Evolutionary conservation across 30 jellyfish, hydroid and myxozoan genomes (phyloP), one percentile per base, ranked within the genome.

Genomic region (Aurelia aurita complex sp. Pacific): DNA sequence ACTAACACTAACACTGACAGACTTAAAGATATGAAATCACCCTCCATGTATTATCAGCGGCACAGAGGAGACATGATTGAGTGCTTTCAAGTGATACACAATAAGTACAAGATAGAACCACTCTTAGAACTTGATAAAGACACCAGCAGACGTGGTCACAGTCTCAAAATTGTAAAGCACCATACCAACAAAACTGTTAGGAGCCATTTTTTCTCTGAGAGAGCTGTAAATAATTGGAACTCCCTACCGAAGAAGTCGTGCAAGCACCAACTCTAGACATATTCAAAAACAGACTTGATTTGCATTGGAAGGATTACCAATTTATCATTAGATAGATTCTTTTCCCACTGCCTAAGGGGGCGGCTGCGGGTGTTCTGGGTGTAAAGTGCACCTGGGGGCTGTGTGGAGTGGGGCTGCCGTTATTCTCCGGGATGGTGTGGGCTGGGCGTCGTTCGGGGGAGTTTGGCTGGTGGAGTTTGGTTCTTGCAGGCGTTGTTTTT

Each of bases 101-200:
- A 73, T 73, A 73, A 42, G 70, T 73, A 73, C 83, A 73, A 73
- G 43, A 34, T 77, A 40, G 75, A 77, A 40, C 73, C 64, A 35
- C 35, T 33, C 10, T 10, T 79, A 16, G 82, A 79, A 79, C 79
- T 64, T 63, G 89, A n/a, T 52, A 79, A 40, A 19, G 54, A 62
- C 89, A 79, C 65, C 65, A 79, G 89, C 77, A 62, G 80, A 79
- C 77, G 81, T 63, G 89, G 79, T 79, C 89, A 79, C 89, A 50
- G 80, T 34, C 51, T 79, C 38, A 79, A 67, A 79, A 81, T 79
- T 79, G 81, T 64, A 57, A 79, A 79, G 72, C 79, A 79, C 62
- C 77, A 69, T 63, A 10, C 68, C 82, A 79, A 46, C 67, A 57
- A 67, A 63, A 36, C 36, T 40, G 79, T 77, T 3, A 35, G 81